Evolutionary conservation across 2,797 vertebrate genomes (phyloP), one percentile per base, ranked within the genome.

Genomic region (Nothura maculosa): DNA sequence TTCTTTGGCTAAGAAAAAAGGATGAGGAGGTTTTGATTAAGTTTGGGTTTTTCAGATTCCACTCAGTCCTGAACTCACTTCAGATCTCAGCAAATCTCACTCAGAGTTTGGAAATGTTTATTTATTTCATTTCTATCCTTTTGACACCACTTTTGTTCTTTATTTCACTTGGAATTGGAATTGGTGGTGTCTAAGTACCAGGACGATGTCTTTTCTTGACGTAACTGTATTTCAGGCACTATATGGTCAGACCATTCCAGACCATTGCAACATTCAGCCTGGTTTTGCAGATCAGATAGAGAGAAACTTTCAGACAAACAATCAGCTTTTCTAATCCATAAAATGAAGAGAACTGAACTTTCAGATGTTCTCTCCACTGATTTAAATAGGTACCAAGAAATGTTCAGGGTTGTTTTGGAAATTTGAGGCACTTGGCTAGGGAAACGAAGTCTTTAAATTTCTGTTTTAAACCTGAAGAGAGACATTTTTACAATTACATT

Each of bases 401-500:
- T 17, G 10, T 10, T 7, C 22, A 55, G 40, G 34, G 40, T 36
- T 89, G 30, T 63, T 91, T n/a, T 32, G 57, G 32, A 66, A 86
- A 79, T 77, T 12, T 52, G 55, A 81, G 69, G 34, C 14, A 42
- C n/a, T 74, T 68, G 42, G 43, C 5, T 12, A 80, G 60, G 73
- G 77, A 88, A 43, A 22, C 25, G 38, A 73, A 70, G 14, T 14
- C 38, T 67, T 80, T 43, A 36, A 11, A n/a, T 87, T 87, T 84
- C 62, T 75, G n/a, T 45, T 93, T 89, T 78, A 81, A 83, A 67
- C 54, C 45, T 36, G 15, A 73, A 32, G 25, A 87, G 57, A 75
- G 13, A 82, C 15, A 82, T 61, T 90, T 95, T 94, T 87, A 85
- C 68, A 79, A 34, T 90, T 83, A 34, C 18, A 25, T 76, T 94